These are phyloP conservation scores for Meganola albula DNA, from an alignment of 2,888 invertebrate species.

Conservation along the genomic window DNA sequence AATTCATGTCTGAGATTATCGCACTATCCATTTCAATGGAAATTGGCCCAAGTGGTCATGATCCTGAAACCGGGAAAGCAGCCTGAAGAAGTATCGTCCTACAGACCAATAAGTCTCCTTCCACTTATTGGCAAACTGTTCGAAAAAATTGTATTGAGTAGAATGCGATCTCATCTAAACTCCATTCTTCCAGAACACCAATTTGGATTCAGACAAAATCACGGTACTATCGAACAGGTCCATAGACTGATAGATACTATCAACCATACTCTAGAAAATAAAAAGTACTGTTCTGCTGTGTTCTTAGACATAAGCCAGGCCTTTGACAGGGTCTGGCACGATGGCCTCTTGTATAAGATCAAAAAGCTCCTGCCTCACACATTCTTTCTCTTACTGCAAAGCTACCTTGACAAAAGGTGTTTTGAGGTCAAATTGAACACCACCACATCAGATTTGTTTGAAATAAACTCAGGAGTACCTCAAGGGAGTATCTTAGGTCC, in stretches of 20 bases:
- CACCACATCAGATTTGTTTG: not conserved
- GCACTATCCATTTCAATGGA: not conserved
- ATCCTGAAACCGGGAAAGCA: conserved; percentile 2
- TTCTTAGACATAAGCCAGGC: not conserved
- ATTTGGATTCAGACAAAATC: conserved; percentile 1
- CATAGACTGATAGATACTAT: not conserved
- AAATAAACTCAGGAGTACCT: not conserved
- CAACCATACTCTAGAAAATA: not conserved
- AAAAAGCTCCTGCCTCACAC: not conserved
- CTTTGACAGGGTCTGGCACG: not conserved
- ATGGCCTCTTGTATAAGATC: not conserved
- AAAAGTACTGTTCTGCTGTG: conserved; percentile 1
- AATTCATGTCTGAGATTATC: too few species aligned
- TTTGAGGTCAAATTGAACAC: not conserved
- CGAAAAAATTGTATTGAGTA: not conserved
- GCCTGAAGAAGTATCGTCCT: not conserved
- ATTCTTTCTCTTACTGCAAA: not conserved
- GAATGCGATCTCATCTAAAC: not conserved
- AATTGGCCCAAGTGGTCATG: not conserved
- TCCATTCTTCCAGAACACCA: not conserved
- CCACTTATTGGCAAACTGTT: conserved; percentile 1
- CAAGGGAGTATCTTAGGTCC: conserved; percentile 1
- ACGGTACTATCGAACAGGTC: not conserved
- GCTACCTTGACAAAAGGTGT: not conserved
- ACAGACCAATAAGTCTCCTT: conserved; percentile 2